Evolutionary conservation across 2,113 vertebrate genomes (phyloP), one percentile per base, ranked within the genome.

Genomic region (Notechis scutatus): DNA sequence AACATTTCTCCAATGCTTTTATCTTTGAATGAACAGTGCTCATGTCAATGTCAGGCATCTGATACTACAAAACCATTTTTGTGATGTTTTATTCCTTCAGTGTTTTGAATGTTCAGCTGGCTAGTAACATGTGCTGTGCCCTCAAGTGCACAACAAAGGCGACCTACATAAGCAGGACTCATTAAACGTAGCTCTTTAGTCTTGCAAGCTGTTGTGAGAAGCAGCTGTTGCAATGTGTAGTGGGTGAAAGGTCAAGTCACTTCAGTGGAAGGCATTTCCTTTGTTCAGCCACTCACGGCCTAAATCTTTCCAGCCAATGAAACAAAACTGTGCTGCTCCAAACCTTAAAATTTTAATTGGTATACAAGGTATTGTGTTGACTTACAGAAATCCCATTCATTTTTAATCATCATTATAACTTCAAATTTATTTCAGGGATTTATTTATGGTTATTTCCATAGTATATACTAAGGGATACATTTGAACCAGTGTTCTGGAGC

Each of bases 201-300:
- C 96, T 95, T 91, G 95, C 97, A 98, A 97, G 97, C 97, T 97
- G 97, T 97, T 97, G 87, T 12, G 59, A 97, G 96, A 98, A 97
- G 98, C 98, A 98, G 98, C 97, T 98, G 98, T 97, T 97, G 91
- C 94, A 95, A 88, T 92, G 96, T 88, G 85, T 88, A 74, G 95
- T 96, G 89, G 89, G 96, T 96, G 91, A 97, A 96, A 97, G 96
- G 97, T 97, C 97, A 97, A 93, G 92, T 96, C 96, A 97, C 95
- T 81, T 95, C 91, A 92, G 97, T 94, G 95, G 96, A 95, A 93
- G 94, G 89, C 74, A 93, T 89, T 90, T 61, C 92, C 93, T 95
- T 95, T 88, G 95, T 81, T 29, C 88, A 92, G 92, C 94, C 95
- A 93, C 94, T 64, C 94, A 87, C 89, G 54, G 85, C n/a, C n/a